These are phyloP conservation scores for Thaumetopoea pityocampa DNA, from an alignment of 1,140 invertebrate genomes.

Conservation along the genomic window DNA sequence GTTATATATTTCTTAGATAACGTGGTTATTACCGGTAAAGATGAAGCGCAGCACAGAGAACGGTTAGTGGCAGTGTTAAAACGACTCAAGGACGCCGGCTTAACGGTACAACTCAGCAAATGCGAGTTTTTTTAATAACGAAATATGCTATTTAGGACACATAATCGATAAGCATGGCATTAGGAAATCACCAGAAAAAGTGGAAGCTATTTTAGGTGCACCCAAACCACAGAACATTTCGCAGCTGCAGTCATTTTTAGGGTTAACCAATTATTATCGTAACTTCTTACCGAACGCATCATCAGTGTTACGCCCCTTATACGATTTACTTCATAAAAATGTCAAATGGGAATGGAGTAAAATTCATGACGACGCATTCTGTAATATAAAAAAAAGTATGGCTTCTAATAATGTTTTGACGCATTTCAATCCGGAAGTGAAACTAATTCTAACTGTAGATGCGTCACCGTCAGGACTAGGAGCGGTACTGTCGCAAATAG, in stretches of 20 bases:
- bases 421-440: constrained; percentile 52
- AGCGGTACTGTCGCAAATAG: constrained; percentile 36
- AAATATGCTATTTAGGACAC: constrained; percentile 18
- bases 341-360: constrained; percentile 22
- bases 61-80: constrained; percentile 18
- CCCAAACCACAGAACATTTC: constrained; percentile 9
- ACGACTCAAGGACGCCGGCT: constrained; percentile 18
- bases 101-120: constrained; percentile 18
- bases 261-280: constrained; percentile 32
- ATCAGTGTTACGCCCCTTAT: constrained; percentile 38
- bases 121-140: constrained; percentile 25
- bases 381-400: constrained; percentile 31
- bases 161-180: constrained; percentile 22
- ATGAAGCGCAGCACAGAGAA: constrained; percentile 8
- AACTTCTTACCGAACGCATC: constrained; percentile 60
- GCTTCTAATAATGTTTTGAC: constrained; percentile 35
- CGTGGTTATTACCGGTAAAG: constrained; percentile 17
- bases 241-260: constrained; percentile 30
- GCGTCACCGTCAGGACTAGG: constrained; percentile 38
- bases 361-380: constrained; percentile 30
- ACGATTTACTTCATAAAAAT: constrained; percentile 27
- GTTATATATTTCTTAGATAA: constrained; percentile 20
- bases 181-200: constrained; percentile 17
- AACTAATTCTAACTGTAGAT: constrained; percentile 36
- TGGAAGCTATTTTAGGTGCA: constrained; percentile 18